A percentile compares a stretch with the other conserved stretches of the same genome.
Conservation (phyloP, 2,113 vertebrate species). For the Corynorhinus townsendii region DNA sequence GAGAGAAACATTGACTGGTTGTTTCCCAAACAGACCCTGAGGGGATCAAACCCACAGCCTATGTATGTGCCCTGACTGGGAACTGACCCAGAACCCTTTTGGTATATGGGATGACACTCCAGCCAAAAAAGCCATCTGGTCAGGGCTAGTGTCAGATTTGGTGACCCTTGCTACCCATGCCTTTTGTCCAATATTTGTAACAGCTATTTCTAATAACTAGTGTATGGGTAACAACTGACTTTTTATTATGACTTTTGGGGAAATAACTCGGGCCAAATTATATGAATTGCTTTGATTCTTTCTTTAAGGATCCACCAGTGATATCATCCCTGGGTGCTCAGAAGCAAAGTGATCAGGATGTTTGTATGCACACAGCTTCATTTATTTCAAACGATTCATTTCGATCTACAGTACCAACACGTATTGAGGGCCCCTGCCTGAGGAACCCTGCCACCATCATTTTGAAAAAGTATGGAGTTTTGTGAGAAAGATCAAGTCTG, state of each 20-base stretch:
- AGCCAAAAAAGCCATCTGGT: background rate
- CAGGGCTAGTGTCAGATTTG: background rate
- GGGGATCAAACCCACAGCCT: background rate
- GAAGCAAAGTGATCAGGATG: background rate
- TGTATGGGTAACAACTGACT: background rate
- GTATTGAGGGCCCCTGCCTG: background rate
- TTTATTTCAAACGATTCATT: slow-evolving; percentile 30
- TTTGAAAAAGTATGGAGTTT: slow-evolving; percentile 4
- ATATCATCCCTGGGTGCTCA: background rate
- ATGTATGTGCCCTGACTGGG: background rate
- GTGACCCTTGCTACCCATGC: background rate
- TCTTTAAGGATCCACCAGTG: background rate
- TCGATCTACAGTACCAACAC: background rate
- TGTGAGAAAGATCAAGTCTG: background rate
- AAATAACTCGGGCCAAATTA: background rate
- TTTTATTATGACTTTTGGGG: background rate
- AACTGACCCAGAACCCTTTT: background rate
- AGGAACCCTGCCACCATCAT: background rate
- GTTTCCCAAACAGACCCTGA: accelerated
- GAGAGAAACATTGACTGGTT: background rate
- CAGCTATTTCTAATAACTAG: background rate
- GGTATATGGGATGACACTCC: background rate
- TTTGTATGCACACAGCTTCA: background rate
- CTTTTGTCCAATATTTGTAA: background rate
- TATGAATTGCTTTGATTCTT: background rate